These are phyloP conservation scores for Bimastos eiseni DNA, from an alignment of 2,888 invertebrate genomes.

Conservation along the genomic window DNA sequence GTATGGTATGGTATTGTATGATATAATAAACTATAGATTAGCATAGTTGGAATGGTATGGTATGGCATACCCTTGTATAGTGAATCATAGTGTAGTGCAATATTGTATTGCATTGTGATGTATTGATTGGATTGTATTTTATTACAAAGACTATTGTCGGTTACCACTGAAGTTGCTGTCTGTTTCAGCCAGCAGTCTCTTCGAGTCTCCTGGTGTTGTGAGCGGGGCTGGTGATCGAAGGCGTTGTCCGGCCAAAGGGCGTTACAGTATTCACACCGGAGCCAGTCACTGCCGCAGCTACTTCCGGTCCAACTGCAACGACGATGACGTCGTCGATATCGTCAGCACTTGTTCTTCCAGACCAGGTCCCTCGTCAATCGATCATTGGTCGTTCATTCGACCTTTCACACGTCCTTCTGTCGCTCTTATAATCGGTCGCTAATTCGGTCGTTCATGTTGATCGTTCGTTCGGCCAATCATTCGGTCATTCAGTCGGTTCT, in stretches of 20 bases:
- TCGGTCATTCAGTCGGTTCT: too few species aligned
- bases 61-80: too few species aligned
- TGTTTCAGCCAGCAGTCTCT: neutral
- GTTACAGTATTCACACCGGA: constrained; percentile 33
- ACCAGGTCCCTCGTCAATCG: constrained; percentile 19
- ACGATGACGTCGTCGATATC: constrained; percentile 27
- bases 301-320: constrained; percentile 27
- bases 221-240: neutral
- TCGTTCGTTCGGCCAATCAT: too few species aligned
- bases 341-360: constrained; percentile 36
- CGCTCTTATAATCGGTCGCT: too few species aligned
- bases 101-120: neutral
- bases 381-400: neutral
- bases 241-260: constrained; percentile 25
- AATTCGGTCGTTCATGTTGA: too few species aligned
- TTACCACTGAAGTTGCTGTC: neutral
- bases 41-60: too few species aligned
- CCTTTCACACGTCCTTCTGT: too few species aligned
- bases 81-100: too few species aligned
- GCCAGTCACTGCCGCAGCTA: constrained; percentile 28
- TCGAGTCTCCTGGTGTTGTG: neutral
- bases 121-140: neutral
- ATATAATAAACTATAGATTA: too few species aligned
- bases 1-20: too few species aligned
- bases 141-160: neutral